Base-by-base conservation (phyloP, 2,113 vertebrate species). In the Carassius auratus region DNA sequence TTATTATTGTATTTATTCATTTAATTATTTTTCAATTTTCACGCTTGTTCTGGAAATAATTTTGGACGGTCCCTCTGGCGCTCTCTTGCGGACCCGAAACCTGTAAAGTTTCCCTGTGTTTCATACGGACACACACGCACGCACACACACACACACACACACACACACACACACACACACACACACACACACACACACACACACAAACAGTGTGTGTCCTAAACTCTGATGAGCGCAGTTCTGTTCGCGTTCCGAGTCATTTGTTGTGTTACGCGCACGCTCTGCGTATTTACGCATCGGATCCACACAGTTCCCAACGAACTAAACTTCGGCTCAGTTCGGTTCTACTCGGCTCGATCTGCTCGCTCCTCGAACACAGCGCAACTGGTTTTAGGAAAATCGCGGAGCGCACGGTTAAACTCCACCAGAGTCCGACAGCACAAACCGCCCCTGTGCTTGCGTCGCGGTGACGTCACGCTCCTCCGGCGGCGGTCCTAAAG, bases 391-490 rank as follows among this genome's bases (percentile, higher is more conserved):
- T 21, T 0, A 59, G 19, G 6, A 59, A 59, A 8, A 21, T 8
- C 15, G 17, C 55, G 55, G 61, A 42, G 19, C 38, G 19, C 38
- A 7, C 30, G 33, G 7, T n/a, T n/a, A 48, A 23, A 74, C 74
- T 55, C 23, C 48, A 30, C 48, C 23, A 45, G 73, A 26, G 64
- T 81, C 84, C 52, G 85, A 74, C 82, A 66, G 87, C 76, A 69
- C 86, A 61, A 74, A 14, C 15, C 57, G 57, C 57, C 57, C 55
- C 57, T 59, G 21, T 61, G 26, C 78, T 50, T 76, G 69, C 36
- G 69, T 42, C 73, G 17, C 64, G 36, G 86, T 90, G 89, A 90
- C 89, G 89, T 90, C 88, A 89, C 71, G 84, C 74, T 48, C 50
- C 68, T 76, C 86, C 86, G 66, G 76, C 77, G 78, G 82, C 82